A percentile compares a stretch with the other conserved stretches of the same genome.
phyloP scores from a whole-genome alignment of 2,113 vertebrate species.

The Rhinogobius similis region DNA sequence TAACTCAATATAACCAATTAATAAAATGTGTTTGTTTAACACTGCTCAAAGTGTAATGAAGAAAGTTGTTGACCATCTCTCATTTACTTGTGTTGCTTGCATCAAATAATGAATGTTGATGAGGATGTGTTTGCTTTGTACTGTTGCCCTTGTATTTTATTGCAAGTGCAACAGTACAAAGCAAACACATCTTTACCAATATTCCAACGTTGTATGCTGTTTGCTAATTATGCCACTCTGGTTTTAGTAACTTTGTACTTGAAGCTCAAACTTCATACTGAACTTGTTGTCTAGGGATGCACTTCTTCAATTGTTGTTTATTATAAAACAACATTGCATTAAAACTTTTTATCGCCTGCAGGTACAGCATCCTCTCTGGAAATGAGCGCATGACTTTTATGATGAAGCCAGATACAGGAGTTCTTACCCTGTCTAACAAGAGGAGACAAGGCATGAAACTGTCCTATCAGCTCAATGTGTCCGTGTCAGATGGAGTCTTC shows the following conservation, averaged over 20 bases:
- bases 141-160: too few relatives aligned
- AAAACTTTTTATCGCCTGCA: conserved; percentile 19
- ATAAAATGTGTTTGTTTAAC: too few relatives aligned
- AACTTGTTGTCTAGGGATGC: neutral
- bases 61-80: neutral
- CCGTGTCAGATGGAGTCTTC: conserved; percentile 95
- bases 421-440: conserved; percentile 90
- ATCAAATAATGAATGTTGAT: neutral
- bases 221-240: neutral
- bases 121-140: neutral
- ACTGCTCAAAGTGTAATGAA: neutral
- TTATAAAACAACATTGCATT: neutral
- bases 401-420: conserved; percentile 87
- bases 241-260: too few relatives aligned
- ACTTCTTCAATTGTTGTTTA: neutral
- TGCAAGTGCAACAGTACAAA: too few relatives aligned
- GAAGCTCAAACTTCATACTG: neutral
- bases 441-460: conserved; percentile 89
- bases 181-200: too few relatives aligned
- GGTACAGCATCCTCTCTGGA: conserved; percentile 91
- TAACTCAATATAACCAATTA: too few relatives aligned
- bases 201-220: neutral
- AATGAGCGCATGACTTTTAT: conserved; percentile 91
- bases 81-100: neutral
- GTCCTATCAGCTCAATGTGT: conserved; percentile 90